Base-by-base conservation (phyloP, 37 sponge, comb jelly and placozoan genomes). In the Cliona cf. orientalis region DNA sequence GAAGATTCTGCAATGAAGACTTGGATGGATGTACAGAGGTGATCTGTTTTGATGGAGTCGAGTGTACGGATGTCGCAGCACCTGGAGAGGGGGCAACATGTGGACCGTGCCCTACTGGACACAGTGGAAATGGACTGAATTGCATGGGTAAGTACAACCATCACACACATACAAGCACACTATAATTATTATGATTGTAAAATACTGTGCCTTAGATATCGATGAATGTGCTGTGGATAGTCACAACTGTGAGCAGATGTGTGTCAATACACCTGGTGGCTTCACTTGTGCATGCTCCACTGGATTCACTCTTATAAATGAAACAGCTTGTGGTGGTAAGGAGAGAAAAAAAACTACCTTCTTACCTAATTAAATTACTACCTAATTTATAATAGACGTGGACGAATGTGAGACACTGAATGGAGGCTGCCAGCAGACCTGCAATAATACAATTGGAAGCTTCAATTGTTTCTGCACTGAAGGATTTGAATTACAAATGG, bases 51-150 rank as follows among this genome's bases (percentile, higher is more conserved):
- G 64, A 42, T n/a, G 87, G 87, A 37, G 78, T 76, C 3, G 44
- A 67, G 23, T 91, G 91, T 46, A 57, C 46, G 66, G 91, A 91
- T 58, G 57, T 76, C 12, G 40, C 68, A 57, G 87, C 91, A 3
- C 91, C 91, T 42, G 62, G 43, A 2, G 58, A 46, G 17, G 91
- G 88, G 4, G 78, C 78, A 9, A 57, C 55, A 31, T 91, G 91
- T 77, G 90, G 90, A 6, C 69, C 78, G 1, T 91, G 91, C 69
- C 91, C 91, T 19, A 23, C 41, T 41, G 87, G 87, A 0, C 71
- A 69, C 44, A 14, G 37, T 14, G 91, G 82, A 59, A 46, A 81
- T 81, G 87, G 80, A 42, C 23, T 25, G 21, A 87, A 80, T 75
- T 91, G 91, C 55, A 11, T 46, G 29, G 91, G 91, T 91, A 56